Conservation (phyloP, 64 coral and sea anemone genomes). For the Orbicella faveolata region DNA sequence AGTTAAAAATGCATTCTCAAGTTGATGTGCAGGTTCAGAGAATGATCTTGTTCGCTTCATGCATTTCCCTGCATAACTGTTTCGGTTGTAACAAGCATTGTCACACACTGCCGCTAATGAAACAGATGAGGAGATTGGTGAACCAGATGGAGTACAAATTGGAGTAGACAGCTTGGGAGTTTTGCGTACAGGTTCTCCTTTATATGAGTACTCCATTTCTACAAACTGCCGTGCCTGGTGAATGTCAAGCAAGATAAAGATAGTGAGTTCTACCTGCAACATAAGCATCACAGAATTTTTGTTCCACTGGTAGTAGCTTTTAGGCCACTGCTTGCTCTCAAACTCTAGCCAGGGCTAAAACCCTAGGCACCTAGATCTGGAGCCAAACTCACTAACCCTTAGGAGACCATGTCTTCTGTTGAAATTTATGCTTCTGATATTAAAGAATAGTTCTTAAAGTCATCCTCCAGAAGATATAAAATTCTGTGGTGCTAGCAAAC, state of each 20-base stretch:
- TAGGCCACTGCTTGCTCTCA: too few relatives aligned
- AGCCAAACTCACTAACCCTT: too few relatives aligned
- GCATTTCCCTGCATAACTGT: slow-evolving; percentile 82
- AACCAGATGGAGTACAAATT: slow-evolving; percentile 97
- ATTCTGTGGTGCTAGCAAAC: too few relatives aligned
- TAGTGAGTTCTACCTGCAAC: not conserved
- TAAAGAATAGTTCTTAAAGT: too few relatives aligned
- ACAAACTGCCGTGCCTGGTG: slow-evolving; percentile 92
- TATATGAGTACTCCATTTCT: slow-evolving; percentile 96
- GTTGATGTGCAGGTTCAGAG: slow-evolving; percentile 89
- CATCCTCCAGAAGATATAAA: too few relatives aligned
- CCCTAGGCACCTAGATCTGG: too few relatives aligned
- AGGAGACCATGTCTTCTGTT: too few relatives aligned
- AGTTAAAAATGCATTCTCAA: slow-evolving; percentile 58
- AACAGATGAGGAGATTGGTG: slow-evolving; percentile 85
- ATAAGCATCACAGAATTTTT: not conserved
- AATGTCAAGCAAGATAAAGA: not conserved
- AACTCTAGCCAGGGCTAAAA: too few relatives aligned
- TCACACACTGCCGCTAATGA: slow-evolving; percentile 89
- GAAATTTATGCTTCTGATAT: too few relatives aligned
- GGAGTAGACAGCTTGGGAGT: slow-evolving; percentile 68
- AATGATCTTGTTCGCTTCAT: slow-evolving; percentile 81
- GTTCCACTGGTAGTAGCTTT: too few relatives aligned
- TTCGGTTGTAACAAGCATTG: slow-evolving; percentile 87
- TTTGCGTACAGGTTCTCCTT: slow-evolving; percentile 81